Conservation (phyloP, 2,888 invertebrate species). For the Aleiodes testaceus region DNA sequence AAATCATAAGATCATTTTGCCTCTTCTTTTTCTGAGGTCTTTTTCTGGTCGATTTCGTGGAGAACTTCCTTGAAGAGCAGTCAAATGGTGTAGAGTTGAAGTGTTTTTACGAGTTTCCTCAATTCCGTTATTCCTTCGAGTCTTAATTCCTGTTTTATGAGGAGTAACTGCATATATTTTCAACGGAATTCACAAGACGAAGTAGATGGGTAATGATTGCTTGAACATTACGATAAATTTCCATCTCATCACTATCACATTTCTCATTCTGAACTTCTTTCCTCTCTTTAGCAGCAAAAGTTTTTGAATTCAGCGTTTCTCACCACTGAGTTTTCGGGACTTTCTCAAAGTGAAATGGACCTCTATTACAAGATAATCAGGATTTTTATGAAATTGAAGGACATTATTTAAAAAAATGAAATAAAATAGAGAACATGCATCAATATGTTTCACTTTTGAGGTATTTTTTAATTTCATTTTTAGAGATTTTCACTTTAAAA, state of each 20-base stretch:
- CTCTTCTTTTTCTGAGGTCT: not conserved
- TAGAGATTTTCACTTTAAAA: too few species aligned
- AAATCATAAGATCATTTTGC: not conserved
- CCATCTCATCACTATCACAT: constrained; percentile 34
- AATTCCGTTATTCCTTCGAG: too few species aligned
- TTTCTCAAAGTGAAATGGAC: not conserved
- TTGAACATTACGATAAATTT: constrained; percentile 28
- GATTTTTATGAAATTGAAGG: too few species aligned
- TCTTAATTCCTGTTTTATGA: not conserved
- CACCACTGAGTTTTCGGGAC: constrained; percentile 13
- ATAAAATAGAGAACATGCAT: too few species aligned
- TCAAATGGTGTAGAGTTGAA: too few species aligned
- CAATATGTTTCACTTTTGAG: not conserved
- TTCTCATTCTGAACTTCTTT: constrained; percentile 20
- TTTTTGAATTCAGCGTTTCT: constrained; percentile 37
- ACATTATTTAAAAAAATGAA: too few species aligned
- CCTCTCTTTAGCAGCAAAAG: constrained; percentile 16
- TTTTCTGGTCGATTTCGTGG: not conserved
- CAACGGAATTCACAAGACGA: not conserved
- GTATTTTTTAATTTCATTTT: too few species aligned
- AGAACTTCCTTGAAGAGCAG: not conserved
- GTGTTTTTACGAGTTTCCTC: too few species aligned
- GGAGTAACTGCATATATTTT: not conserved
- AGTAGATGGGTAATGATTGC: constrained; percentile 10
- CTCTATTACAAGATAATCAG: not conserved